Evolutionary conservation across 2,797 vertebrate genomes (phyloP), one percentile per base, ranked within the genome.

Genomic region (Poeciliopsis paucimaculata): DNA sequence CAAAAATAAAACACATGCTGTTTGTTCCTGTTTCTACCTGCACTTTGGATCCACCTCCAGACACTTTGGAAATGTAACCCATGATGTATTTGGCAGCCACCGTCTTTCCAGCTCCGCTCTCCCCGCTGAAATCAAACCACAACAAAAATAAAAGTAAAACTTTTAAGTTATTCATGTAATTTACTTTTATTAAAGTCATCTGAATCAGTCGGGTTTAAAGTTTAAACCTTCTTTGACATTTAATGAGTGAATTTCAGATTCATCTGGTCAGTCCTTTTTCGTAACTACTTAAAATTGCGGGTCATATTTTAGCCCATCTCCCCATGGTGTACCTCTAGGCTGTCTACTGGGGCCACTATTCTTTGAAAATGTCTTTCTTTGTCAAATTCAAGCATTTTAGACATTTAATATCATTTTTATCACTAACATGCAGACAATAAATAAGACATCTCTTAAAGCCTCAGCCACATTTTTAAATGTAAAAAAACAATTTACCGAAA

Each of bases 81-180:
- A 99, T 99, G 91, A 99, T 99, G 91, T 99, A 99, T 88, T 99
- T 99, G 0, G 98, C 98, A 15, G 97, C 98, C 79, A 99, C 98
- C 0, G 98, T 99, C 92, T 99, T 99, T 41, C 98, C 98, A 0
- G 98, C 98, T 0, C 98, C 98, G 0, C 98, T 99, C 89, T 99
- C 98, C 49, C 98, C 98, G 0, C 98, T 98, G 86, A 1, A 43
- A 41, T 45, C 87, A 5, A 36, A 47, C 47, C 49, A n/a, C 7
- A 64, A 18, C 3, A 13, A 2, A 4, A 51, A 36, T 0, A 77
- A 18, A 68, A 0, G 60, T 2, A 6, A 49, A 8, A 46, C n/a
- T 68, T 28, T 34, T 1, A 47, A 47, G 76, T 2, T 23, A 57
- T 8, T 4, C 26, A 68, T 36, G 18, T 36, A 18, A 39, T 66